A percentile compares a stretch with the other conserved stretches of the same genome.
These are phyloP conservation scores for Gasterosteus nipponicus DNA, from an alignment of 2,113 vertebrate genomes.

Conservation along the genomic window DNA sequence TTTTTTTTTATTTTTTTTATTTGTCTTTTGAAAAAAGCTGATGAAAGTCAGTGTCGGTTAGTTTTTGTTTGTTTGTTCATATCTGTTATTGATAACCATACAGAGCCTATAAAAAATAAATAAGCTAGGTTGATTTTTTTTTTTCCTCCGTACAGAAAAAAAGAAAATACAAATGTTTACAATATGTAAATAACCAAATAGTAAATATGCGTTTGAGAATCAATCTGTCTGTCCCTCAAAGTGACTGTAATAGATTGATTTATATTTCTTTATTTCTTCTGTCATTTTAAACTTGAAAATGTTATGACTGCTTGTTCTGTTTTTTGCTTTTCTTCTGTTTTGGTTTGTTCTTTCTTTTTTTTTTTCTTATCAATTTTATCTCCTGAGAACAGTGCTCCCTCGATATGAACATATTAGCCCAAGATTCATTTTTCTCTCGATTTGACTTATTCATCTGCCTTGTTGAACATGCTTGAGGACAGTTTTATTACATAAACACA, in stretches of 20 bases:
- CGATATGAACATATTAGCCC: slow-evolving; percentile 38
- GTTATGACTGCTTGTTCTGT: slow-evolving; percentile 67
- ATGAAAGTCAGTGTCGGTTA: slow-evolving; percentile 65
- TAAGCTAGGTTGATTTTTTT: slow-evolving; percentile 80
- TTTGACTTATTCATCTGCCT: slow-evolving; percentile 15
- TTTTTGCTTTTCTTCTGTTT: slow-evolving; percentile 30
- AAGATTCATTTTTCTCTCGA: slow-evolving; percentile 11
- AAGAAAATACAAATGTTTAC: slow-evolving; percentile 82
- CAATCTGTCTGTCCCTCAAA: slow-evolving; percentile 68
- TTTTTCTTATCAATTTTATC: slow-evolving; percentile 37
- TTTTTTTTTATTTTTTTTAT: slow-evolving; percentile 25
- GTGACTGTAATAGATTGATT: slow-evolving; percentile 64
- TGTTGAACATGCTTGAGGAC: slow-evolving; percentile 49
- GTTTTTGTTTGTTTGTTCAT: slow-evolving; percentile 61
- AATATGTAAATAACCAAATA: slow-evolving; percentile 83
- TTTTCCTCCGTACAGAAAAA: slow-evolving; percentile 77
- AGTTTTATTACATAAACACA: slow-evolving; percentile 23
- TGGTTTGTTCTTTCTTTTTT: slow-evolving; percentile 25
- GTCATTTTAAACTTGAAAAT: slow-evolving; percentile 81
- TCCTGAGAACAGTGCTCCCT: slow-evolving; percentile 77
- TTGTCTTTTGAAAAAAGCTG: slow-evolving; percentile 68
- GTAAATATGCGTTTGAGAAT: slow-evolving; percentile 74
- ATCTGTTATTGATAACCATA: slow-evolving; percentile 77
- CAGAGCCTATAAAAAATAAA: slow-evolving; percentile 80
- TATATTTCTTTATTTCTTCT: slow-evolving; percentile 71